phyloP scores from a whole-genome alignment of 1,140 invertebrate species.

The Zaprionus inermis region DNA sequence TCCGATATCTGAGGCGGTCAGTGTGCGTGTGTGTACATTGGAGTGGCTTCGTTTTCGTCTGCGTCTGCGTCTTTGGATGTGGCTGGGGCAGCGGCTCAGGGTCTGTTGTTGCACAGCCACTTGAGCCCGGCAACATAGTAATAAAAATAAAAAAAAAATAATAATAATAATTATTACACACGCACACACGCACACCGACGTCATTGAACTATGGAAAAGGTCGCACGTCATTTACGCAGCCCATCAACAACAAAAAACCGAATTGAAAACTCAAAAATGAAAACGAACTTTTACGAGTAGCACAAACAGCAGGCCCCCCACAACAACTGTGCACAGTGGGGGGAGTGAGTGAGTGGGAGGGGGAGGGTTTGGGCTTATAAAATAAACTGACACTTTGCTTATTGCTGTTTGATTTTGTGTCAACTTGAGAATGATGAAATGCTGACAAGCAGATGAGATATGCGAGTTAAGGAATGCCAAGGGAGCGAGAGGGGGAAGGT shows the following conservation, averaged over 20 bases:
- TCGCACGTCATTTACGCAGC: slow-evolving; percentile 54
- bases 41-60: slow-evolving; percentile 63
- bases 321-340: not conserved
- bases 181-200: slow-evolving; percentile 42
- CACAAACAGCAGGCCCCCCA: slow-evolving; percentile 36
- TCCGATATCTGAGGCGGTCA: slow-evolving; percentile 47
- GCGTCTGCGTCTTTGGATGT: slow-evolving; percentile 31
- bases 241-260: slow-evolving; percentile 28
- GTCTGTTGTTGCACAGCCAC: slow-evolving; percentile 62
- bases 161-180: slow-evolving; percentile 63
- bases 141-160: slow-evolving; percentile 52
- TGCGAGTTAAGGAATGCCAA: slow-evolving; percentile 32
- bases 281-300: slow-evolving; percentile 47
- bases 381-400: slow-evolving; percentile 40
- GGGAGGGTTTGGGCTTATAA: not conserved
- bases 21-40: slow-evolving; percentile 67
- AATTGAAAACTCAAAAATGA: slow-evolving; percentile 27
- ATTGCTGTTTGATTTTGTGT: slow-evolving; percentile 60
- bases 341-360: not conserved
- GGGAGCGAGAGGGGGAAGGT: not conserved
- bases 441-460: slow-evolving; percentile 33
- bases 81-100: slow-evolving; percentile 39
- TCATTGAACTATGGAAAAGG: slow-evolving; percentile 78
- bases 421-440: slow-evolving; percentile 58
- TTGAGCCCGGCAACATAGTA: slow-evolving; percentile 53